These are phyloP conservation scores for Hemibagrus guttatus DNA, from an alignment of 2,797 vertebrate species.

Conservation along the genomic window DNA sequence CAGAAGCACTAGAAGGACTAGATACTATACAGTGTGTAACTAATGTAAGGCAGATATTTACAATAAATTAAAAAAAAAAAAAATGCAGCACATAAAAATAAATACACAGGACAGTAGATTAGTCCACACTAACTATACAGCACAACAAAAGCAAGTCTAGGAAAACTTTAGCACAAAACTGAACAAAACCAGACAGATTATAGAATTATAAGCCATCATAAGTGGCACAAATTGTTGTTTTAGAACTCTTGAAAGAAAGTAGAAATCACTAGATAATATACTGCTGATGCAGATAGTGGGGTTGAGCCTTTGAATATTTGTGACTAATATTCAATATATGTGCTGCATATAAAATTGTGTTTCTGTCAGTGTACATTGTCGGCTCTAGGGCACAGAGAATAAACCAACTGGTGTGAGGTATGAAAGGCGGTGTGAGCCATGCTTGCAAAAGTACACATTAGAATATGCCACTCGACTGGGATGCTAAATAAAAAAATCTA, in stretches of 20 bases:
- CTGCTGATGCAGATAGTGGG: not conserved
- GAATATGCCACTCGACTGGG: slow-evolving; percentile 21
- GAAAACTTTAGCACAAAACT: not conserved
- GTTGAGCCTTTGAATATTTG: slow-evolving; percentile 15
- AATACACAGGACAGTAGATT: not conserved
- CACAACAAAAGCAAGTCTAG: not conserved
- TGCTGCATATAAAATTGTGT: slow-evolving; percentile 16
- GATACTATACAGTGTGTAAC: not conserved
- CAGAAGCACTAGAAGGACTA: not conserved
- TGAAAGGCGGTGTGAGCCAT: slow-evolving; percentile 34
- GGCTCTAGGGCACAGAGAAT: slow-evolving; percentile 6
- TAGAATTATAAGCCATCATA: not conserved
- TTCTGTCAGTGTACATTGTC: slow-evolving; percentile 14
- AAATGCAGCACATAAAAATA: slow-evolving; percentile 10
- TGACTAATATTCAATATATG: slow-evolving; percentile 50
- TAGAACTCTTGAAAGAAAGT: not conserved
- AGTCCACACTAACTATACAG: not conserved
- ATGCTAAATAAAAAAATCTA: slow-evolving; percentile 32
- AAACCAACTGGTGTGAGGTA: slow-evolving; percentile 13
- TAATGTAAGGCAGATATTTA: not conserved
- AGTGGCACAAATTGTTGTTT: not conserved
- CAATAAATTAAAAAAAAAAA: slow-evolving; percentile 4
- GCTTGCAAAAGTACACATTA: slow-evolving; percentile 36
- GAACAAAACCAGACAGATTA: not conserved
- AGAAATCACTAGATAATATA: not conserved